phyloP scores from a whole-genome alignment of 2,888 invertebrate genomes.

The Cynaeus angustus region DNA sequence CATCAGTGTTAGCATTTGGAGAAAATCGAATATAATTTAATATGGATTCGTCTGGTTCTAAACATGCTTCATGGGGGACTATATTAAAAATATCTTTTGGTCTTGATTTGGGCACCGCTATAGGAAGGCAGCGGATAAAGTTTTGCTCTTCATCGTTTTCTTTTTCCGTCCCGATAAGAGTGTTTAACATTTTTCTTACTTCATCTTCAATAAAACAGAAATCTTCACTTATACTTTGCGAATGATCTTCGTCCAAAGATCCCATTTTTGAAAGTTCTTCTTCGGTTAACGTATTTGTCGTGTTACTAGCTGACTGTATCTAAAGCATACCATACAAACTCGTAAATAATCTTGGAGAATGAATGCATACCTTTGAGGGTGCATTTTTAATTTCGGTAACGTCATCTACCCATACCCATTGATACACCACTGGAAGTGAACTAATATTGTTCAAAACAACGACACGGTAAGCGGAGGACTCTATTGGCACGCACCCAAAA shows the following conservation, averaged over 20 bases:
- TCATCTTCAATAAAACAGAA: conserved; percentile 22
- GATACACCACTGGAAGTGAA: conserved; percentile 72
- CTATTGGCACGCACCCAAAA: conserved; percentile 77
- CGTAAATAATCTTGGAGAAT: background rate
- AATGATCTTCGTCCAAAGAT: conserved; percentile 9
- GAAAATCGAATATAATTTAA: conserved; percentile 73
- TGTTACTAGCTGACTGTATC: background rate
- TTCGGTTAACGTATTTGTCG: no score
- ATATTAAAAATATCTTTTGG: conserved; percentile 67
- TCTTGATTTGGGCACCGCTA: background rate
- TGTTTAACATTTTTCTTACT: conserved; percentile 34
- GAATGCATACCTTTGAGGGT: background rate
- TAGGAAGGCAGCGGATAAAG: conserved; percentile 28
- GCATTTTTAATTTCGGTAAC: conserved; percentile 7
- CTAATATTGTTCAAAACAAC: conserved; percentile 74
- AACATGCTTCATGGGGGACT: conserved; percentile 72
- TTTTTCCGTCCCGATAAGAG: conserved; percentile 18
- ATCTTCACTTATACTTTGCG: conserved; percentile 49
- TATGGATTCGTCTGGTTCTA: conserved; percentile 73
- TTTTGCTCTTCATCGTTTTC: conserved; percentile 26
- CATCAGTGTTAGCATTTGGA: conserved; percentile 70
- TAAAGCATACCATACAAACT: background rate
- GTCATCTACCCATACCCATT: conserved; percentile 53
- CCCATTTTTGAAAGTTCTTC: background rate
- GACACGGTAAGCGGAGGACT: conserved; percentile 70